Percentiles rank a stretch among this genome's conserved stretches.
Evolutionary conservation across 2,888 invertebrate genomes (phyloP).

Genomic region (Gastracanthus pulcherrimus): DNA sequence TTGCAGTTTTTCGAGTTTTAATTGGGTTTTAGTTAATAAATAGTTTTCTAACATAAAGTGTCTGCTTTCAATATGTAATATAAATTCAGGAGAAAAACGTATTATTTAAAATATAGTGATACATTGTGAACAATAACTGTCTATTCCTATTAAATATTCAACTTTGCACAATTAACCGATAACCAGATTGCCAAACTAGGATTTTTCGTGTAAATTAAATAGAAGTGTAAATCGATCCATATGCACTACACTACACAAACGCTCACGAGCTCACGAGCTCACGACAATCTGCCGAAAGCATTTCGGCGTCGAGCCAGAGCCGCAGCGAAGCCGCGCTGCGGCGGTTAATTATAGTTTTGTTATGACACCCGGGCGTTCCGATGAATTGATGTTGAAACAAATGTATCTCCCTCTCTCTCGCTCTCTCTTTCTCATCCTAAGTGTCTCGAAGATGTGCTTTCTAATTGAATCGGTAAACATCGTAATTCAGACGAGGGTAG

Average conservation of each 20-base stretch:
- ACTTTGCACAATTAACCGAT: no score
- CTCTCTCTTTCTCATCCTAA: no score
- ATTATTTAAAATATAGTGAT: no score
- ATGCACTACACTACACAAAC: neutral
- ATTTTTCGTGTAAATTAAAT: no score
- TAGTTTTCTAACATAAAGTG: no score
- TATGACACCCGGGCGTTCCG: conserved; percentile 75
- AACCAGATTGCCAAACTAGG: no score
- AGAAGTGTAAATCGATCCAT: neutral
- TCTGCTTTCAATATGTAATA: no score
- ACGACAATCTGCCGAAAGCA: neutral
- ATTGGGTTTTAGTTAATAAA: no score
- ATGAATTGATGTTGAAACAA: conserved; percentile 77
- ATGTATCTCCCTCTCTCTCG: conserved; percentile 70
- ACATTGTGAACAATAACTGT: no score
- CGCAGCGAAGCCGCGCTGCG: neutral
- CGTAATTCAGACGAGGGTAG: conserved; percentile 73
- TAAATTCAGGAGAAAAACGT: no score
- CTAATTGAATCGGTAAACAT: conserved; percentile 77
- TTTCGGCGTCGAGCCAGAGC: conserved; percentile 63
- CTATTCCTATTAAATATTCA: no score
- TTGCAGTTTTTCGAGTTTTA: no score
- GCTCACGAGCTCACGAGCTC: neutral
- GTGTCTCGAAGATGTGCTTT: conserved; percentile 67
- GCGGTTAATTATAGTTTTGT: conserved; percentile 77